Evolutionary conservation across 2,113 vertebrate species (phyloP).

Genomic region (Ramphastos sulfuratus): DNA sequence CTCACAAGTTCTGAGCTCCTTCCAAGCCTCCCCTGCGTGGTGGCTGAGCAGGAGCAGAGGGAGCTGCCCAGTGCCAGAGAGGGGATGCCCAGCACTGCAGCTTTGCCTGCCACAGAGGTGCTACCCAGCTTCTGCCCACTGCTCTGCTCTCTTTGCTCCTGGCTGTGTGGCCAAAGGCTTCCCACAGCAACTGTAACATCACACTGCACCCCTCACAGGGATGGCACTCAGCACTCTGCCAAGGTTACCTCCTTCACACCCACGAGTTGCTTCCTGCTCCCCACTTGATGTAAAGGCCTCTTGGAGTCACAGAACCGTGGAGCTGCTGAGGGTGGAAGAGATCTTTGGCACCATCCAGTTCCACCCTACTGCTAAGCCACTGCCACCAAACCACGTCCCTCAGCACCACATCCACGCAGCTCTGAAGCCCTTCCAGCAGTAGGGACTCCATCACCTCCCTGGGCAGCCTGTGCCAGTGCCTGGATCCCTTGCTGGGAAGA

Average conservation of each 20-base stretch:
- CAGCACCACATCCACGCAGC: no score
- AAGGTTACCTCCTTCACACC: not conserved
- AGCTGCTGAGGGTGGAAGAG: no score
- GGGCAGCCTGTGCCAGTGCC: no score
- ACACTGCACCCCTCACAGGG: not conserved
- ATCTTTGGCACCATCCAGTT: not conserved
- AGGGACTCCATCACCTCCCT: no score
- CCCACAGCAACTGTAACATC: constrained; percentile 8
- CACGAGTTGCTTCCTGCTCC: not conserved
- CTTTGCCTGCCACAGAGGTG: not conserved
- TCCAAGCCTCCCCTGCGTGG: constrained; percentile 52
- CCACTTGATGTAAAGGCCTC: not conserved
- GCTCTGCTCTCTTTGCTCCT: not conserved
- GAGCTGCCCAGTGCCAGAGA: not conserved
- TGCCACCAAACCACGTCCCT: no score
- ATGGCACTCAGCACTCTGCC: not conserved
- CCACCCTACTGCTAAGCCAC: not conserved
- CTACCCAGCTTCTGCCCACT: not conserved
- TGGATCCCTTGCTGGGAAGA: no score
- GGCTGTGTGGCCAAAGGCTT: not conserved
- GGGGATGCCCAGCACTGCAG: not conserved
- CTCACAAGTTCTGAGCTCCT: constrained; percentile 60
- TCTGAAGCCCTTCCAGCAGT: no score
- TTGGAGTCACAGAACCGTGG: no score
- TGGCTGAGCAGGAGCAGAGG: constrained; percentile 36